A percentile compares a stretch with the other conserved stretches of the same genome.
These are phyloP conservation scores for Phanerotoma sp. DNA, from an alignment of 2,888 invertebrate species.

Conservation along the genomic window DNA sequence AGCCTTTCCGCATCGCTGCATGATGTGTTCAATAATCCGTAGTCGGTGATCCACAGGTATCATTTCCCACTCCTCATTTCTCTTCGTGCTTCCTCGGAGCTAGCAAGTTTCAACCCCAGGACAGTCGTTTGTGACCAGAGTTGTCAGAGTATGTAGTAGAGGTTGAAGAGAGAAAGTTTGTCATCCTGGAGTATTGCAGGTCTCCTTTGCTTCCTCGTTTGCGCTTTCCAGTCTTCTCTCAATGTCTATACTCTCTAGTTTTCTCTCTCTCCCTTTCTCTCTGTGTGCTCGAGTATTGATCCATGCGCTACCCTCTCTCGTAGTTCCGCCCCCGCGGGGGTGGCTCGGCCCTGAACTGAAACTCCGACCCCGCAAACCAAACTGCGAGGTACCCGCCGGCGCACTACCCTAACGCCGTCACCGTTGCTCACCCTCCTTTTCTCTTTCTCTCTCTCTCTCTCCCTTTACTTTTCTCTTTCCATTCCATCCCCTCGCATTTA, in stretches of 20 bases:
- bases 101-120: not conserved
- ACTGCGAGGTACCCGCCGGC: constrained; percentile 28
- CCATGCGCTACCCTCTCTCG: constrained; percentile 23
- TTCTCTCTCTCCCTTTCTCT: constrained; percentile 23
- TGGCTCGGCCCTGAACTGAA: constrained; percentile 28
- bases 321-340: constrained; percentile 27
- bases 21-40: constrained; percentile 6
- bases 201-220: constrained; percentile 5
- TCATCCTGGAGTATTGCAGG: constrained; percentile 8
- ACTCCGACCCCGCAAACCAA: constrained; percentile 39
- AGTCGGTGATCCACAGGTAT: constrained; percentile 10
- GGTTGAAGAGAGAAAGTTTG: constrained; percentile 8
- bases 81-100: not conserved
- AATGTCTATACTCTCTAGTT: constrained; percentile 24
- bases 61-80: not conserved
- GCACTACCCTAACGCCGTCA: constrained; percentile 6
- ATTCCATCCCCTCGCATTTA: constrained; percentile 30
- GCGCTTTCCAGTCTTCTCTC: constrained; percentile 19
- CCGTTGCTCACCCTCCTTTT: constrained; percentile 24
- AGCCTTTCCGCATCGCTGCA: not conserved
- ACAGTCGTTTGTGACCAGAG: not conserved
- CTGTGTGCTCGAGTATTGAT: constrained; percentile 20
- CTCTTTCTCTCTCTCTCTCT: constrained; percentile 30
- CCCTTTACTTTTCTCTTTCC: constrained; percentile 27
- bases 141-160: not conserved